A percentile compares a stretch with the other conserved stretches of the same genome.
phyloP scores from a whole-genome alignment of 30 jellyfish, hydroid and myxozoan species.

The Rhopilema esculentum region DNA sequence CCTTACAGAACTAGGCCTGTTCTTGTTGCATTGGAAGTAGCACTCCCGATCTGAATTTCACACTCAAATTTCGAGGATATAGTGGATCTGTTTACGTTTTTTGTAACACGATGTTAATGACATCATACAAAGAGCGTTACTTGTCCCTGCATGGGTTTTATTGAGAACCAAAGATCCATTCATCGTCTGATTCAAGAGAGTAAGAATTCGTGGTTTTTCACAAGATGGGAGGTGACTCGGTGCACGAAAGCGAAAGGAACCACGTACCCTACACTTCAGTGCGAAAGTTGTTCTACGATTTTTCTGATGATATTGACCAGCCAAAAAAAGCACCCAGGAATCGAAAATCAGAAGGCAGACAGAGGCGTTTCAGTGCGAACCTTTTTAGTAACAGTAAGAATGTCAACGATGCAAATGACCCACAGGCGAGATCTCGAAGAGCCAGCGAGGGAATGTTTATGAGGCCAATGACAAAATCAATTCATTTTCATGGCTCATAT shows the following conservation, averaged over 20 bases:
- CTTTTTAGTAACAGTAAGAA: neutral
- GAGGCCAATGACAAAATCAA: neutral
- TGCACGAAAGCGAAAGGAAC: neutral
- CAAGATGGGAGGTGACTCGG: neutral
- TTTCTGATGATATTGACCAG: neutral
- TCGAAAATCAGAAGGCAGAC: neutral
- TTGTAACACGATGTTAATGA: neutral
- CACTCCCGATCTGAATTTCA: neutral
- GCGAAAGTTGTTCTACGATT: neutral
- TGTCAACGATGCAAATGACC: neutral
- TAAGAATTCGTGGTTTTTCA: neutral
- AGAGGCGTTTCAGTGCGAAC: neutral
- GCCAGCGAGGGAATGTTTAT: neutral
- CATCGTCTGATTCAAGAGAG: too few species aligned
- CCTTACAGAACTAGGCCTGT: too few species aligned
- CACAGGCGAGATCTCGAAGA: neutral
- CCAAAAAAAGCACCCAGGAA: neutral
- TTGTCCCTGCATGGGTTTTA: too few species aligned
- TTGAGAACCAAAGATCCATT: too few species aligned
- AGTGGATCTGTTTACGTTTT: neutral
- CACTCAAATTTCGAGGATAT: neutral
- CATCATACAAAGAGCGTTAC: neutral
- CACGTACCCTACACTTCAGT: neutral
- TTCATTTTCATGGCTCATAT: slow-evolving; percentile 12
- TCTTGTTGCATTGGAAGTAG: too few species aligned